These are phyloP conservation scores for Aphidius colemani DNA, from an alignment of 2,888 invertebrate species.

Conservation along the genomic window DNA sequence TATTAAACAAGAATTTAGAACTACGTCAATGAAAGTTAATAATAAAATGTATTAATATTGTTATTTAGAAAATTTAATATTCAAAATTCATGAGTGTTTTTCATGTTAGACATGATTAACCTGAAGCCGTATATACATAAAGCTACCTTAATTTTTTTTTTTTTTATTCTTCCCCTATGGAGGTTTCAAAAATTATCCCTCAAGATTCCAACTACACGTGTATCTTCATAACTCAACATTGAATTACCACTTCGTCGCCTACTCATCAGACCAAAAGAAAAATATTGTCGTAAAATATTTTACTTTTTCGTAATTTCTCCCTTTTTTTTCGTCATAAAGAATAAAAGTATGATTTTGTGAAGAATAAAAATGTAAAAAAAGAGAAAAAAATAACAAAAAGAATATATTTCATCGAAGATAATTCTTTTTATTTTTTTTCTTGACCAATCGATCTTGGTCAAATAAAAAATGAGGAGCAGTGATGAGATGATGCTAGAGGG, in stretches of 20 bases:
- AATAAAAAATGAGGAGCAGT: slow-evolving; percentile 4
- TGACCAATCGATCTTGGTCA: slow-evolving; percentile 8
- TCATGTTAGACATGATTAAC: too few species aligned
- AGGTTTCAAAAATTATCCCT: slow-evolving; percentile 11
- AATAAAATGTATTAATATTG: background rate
- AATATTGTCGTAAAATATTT: slow-evolving; percentile 15
- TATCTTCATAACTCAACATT: slow-evolving; percentile 15
- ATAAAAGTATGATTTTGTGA: too few species aligned
- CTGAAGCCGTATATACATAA: too few species aligned
- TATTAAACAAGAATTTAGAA: slow-evolving; percentile 16
- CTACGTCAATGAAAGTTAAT: slow-evolving; percentile 1
- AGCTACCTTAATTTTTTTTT: background rate
- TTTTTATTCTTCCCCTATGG: background rate
- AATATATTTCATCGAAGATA: slow-evolving; percentile 11
- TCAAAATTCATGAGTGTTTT: too few species aligned
- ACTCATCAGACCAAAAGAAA: slow-evolving; percentile 12
- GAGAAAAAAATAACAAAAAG: background rate
- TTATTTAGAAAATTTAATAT: too few species aligned
- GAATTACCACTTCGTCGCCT: slow-evolving; percentile 13
- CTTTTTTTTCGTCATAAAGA: too few species aligned
- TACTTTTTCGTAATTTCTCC: background rate
- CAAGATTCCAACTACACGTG: background rate
- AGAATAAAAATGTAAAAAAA: background rate
- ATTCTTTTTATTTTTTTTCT: slow-evolving; percentile 8
- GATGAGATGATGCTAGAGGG: slow-evolving; percentile 15